Percentiles rank a stretch among this genome's conserved stretches.
These are phyloP conservation scores for Rhamnusium bicolor DNA, from an alignment of 2,888 invertebrate species.

Conservation along the genomic window DNA sequence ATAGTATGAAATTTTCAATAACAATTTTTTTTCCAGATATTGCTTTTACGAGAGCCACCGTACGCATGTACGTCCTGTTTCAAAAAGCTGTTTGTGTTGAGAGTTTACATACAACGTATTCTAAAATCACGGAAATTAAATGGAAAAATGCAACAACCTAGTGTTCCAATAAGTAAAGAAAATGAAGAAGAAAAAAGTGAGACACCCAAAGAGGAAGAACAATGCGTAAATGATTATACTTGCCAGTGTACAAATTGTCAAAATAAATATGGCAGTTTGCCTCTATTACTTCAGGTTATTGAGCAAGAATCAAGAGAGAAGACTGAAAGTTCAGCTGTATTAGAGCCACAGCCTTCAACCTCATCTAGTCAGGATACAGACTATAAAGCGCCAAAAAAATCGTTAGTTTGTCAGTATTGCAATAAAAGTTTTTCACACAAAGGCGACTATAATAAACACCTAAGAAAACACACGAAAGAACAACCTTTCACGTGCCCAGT, in stretches of 20 bases:
- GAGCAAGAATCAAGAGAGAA: conserved; percentile 52
- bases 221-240: conserved; percentile 46
- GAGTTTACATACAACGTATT: conserved; percentile 28
- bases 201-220: conserved; percentile 29
- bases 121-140: conserved; percentile 25
- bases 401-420: conserved; percentile 63
- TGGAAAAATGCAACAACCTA: conserved; percentile 38
- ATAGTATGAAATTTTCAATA: no score
- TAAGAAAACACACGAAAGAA: conserved; percentile 67
- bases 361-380: conserved; percentile 48
- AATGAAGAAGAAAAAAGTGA: conserved; percentile 27
- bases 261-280: conserved; percentile 56
- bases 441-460: conserved; percentile 68
- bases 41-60: conserved; percentile 24
- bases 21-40: conserved; percentile 31
- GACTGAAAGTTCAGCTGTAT: conserved; percentile 23
- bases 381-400: conserved; percentile 42
- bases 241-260: conserved; percentile 54
- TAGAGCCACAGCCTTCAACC: conserved; percentile 55
- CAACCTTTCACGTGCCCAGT: conserved; percentile 64
- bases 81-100: conserved; percentile 42
- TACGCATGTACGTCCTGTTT: conserved; percentile 42
- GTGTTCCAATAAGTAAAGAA: conserved; percentile 8
- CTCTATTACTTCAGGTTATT: conserved; percentile 57
- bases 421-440: conserved; percentile 65